These are phyloP conservation scores for Synanthedon vespiformis DNA, from an alignment of 2,888 invertebrate species.

Conservation along the genomic window DNA sequence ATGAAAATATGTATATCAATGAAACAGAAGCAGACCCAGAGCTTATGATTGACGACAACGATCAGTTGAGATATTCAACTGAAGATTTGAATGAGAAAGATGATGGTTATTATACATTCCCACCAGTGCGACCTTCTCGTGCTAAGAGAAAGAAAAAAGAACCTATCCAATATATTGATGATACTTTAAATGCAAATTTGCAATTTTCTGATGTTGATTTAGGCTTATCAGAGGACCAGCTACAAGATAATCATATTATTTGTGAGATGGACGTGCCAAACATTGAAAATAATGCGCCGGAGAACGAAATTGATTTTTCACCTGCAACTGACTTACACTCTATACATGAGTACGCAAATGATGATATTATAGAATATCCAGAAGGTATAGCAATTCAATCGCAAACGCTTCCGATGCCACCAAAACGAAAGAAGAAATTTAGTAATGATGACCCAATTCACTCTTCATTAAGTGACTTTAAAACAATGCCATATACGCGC, in stretches of 20 bases:
- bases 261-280: constrained; percentile 23
- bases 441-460: constrained; percentile 35
- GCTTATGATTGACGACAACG: constrained; percentile 43
- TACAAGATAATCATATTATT: constrained; percentile 26
- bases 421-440: constrained; percentile 48
- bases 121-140: constrained; percentile 69
- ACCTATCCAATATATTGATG: constrained; percentile 51
- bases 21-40: constrained; percentile 52
- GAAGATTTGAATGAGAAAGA: constrained; percentile 61
- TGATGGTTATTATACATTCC: constrained; percentile 66
- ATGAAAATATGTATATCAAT: constrained; percentile 44
- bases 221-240: constrained; percentile 58
- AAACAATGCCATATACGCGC: constrained; percentile 25
- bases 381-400: constrained; percentile 55
- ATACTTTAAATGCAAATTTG: constrained; percentile 48
- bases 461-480: constrained; percentile 50
- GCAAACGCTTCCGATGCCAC: constrained; percentile 60
- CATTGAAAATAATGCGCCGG: constrained; percentile 28
- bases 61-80: constrained; percentile 41
- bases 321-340: constrained; percentile 45
- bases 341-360: constrained; percentile 59
- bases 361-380: constrained; percentile 67
- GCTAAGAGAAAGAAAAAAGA: constrained; percentile 63
- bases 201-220: constrained; percentile 62
- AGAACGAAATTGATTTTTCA: constrained; percentile 46